A percentile compares a stretch with the other conserved stretches of the same genome.
These are phyloP conservation scores for Holothuria glaberrima DNA, from an alignment of 35 echinoderm and acorn worm genomes.

Conservation along the genomic window DNA sequence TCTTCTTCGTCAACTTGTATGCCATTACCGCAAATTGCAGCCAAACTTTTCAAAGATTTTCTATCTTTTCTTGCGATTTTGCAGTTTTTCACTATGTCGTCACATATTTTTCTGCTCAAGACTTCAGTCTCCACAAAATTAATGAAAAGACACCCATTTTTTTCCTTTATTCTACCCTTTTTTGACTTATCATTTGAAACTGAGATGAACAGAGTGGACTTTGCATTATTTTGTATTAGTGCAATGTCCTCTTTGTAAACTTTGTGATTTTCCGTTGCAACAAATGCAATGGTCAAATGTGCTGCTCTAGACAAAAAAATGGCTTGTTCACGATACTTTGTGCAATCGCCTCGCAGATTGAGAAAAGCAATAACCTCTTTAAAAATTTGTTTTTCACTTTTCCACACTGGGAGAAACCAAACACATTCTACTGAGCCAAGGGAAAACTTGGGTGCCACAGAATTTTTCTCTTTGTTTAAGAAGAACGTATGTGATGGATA, in stretches of 20 bases:
- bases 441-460: not conserved
- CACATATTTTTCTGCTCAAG: no score
- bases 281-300: not conserved
- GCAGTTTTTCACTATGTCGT: no score
- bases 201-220: no score
- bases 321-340: not conserved
- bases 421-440: not conserved
- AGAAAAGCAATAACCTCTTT: not conserved
- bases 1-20: no score
- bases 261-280: not conserved
- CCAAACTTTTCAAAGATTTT: no score
- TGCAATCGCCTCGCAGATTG: constrained; percentile 1
- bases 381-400: not conserved
- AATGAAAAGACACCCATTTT: no score
- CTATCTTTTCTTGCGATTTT: no score
- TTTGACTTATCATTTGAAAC: no score
- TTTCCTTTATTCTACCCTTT: no score
- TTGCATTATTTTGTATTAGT: not conserved
- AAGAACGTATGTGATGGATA: not conserved
- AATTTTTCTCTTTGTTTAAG: not conserved
- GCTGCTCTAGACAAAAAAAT: not conserved
- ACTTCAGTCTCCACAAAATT: no score
- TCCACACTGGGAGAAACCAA: not conserved
- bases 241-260: not conserved
- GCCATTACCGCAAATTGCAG: no score